Percentiles rank a stretch among this genome's conserved stretches.
phyloP scores from a whole-genome alignment of 2,797 vertebrate species.

The Chiloscyllium punctatum region DNA sequence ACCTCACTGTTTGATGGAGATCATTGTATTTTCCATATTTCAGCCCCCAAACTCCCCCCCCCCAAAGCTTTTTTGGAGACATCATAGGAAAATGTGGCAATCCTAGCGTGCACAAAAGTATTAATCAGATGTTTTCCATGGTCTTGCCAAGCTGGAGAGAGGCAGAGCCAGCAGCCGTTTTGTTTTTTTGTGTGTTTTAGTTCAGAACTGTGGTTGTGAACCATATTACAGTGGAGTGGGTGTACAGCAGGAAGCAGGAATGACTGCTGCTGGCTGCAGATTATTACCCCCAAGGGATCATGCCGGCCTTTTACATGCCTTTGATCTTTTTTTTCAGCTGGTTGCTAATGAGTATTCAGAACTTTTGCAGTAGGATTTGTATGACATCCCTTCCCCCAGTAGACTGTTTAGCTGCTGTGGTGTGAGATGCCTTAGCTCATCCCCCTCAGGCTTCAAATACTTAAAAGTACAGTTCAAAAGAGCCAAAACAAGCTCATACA shows the following conservation, averaged over 20 bases:
- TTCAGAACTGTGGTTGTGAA: neutral
- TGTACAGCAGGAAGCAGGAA: conserved; percentile 26
- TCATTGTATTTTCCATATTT: neutral
- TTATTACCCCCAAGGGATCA: conserved; percentile 25
- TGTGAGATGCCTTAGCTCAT: neutral
- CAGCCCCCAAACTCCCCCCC: neutral
- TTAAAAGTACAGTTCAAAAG: conserved; percentile 32
- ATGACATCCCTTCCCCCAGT: conserved; percentile 1
- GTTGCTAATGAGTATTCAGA: conserved; percentile 33
- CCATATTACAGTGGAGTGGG: conserved; percentile 1
- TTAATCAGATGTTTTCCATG: neutral
- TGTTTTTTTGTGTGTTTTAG: neutral
- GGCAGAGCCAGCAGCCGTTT: neutral
- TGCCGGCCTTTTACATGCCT: conserved; percentile 5
- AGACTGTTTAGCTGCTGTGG: neutral
- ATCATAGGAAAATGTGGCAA: neutral
- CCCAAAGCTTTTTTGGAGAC: neutral
- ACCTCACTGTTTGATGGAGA: neutral
- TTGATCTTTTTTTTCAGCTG: conserved; percentile 37
- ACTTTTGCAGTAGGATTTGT: conserved; percentile 18
- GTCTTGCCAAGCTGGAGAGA: neutral
- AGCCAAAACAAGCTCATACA: conserved; percentile 16
- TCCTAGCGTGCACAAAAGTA: neutral
- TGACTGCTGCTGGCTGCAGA: conserved; percentile 31
- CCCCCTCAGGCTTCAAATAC: conserved; percentile 10